phyloP scores from a whole-genome alignment of 2,888 invertebrate genomes.

The Diploptera punctata region DNA sequence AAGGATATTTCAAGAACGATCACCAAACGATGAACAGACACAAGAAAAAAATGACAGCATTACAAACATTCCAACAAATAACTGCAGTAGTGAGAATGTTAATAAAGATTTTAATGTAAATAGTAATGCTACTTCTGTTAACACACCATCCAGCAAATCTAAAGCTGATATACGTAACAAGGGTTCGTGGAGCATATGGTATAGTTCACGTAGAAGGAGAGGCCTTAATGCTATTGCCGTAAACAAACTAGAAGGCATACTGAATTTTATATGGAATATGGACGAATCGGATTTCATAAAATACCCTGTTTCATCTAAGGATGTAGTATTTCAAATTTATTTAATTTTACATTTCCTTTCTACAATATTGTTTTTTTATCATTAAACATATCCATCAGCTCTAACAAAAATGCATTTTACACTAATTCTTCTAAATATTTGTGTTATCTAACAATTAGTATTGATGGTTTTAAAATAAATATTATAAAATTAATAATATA shows the following conservation, averaged over 20 bases:
- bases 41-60: not conserved
- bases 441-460: too few relatives aligned
- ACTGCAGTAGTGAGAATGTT: slow-evolving; percentile 24
- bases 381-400: too few relatives aligned
- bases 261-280: slow-evolving; percentile 51
- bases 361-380: too few relatives aligned
- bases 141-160: not conserved
- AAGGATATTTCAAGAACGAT: slow-evolving; percentile 1
- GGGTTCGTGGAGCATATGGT: slow-evolving; percentile 51
- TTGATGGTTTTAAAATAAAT: too few relatives aligned
- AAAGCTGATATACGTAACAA: slow-evolving; percentile 44
- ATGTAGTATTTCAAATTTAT: too few relatives aligned
- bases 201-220: slow-evolving; percentile 50
- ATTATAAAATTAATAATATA: too few relatives aligned
- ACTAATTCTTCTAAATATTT: too few relatives aligned
- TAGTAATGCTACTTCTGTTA: slow-evolving; percentile 41
- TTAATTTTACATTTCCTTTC: too few relatives aligned
- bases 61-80: slow-evolving; percentile 25
- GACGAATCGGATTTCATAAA: slow-evolving; percentile 48
- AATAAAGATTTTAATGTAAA: not conserved
- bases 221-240: slow-evolving; percentile 47
- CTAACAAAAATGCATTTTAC: too few relatives aligned
- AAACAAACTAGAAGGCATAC: slow-evolving; percentile 49
- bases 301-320: slow-evolving; percentile 42
- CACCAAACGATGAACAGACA: not conserved